Evolutionary conservation across 2,797 vertebrate species (phyloP).

Genomic region (Gobionotothen gibberifrons): DNA sequence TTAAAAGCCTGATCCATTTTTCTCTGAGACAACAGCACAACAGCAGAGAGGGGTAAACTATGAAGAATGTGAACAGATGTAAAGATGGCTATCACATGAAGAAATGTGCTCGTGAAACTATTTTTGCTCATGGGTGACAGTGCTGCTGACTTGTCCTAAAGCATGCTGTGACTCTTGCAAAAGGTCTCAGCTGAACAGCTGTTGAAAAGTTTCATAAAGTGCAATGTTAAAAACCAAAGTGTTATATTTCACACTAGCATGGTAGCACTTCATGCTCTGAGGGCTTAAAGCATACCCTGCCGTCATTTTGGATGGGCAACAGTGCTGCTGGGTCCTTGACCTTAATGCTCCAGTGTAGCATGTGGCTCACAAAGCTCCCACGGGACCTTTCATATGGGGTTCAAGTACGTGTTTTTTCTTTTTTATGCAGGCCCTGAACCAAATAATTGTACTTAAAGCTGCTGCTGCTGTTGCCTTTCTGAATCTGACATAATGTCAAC

Average conservation of each 20-base stretch:
- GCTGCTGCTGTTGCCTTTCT: slow-evolving; percentile 2
- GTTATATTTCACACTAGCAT: background rate
- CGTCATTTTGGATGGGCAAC: slow-evolving; percentile 32
- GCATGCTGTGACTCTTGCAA: slow-evolving; percentile 25
- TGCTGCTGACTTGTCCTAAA: slow-evolving; percentile 25
- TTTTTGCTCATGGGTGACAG: background rate
- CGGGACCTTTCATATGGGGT: slow-evolving; percentile 17
- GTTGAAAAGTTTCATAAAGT: slow-evolving; percentile 12
- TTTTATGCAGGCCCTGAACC: slow-evolving; percentile 3
- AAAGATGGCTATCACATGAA: background rate
- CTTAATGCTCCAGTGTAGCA: slow-evolving; percentile 16
- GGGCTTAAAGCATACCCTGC: slow-evolving; percentile 10
- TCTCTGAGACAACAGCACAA: background rate
- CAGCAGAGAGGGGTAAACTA: background rate
- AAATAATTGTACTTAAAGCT: slow-evolving; percentile 1
- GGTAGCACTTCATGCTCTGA: slow-evolving; percentile 27
- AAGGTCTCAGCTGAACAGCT: slow-evolving; percentile 26
- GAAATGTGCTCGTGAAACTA: background rate
- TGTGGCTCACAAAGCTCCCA: background rate
- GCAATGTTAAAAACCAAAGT: background rate
- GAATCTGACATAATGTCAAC: slow-evolving; percentile 8
- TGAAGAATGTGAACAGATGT: background rate
- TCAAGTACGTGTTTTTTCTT: slow-evolving; percentile 10
- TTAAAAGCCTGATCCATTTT: background rate
- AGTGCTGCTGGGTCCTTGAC: slow-evolving; percentile 41